phyloP scores from a whole-genome alignment of 1,140 invertebrate species.

The Hestina assimilis region DNA sequence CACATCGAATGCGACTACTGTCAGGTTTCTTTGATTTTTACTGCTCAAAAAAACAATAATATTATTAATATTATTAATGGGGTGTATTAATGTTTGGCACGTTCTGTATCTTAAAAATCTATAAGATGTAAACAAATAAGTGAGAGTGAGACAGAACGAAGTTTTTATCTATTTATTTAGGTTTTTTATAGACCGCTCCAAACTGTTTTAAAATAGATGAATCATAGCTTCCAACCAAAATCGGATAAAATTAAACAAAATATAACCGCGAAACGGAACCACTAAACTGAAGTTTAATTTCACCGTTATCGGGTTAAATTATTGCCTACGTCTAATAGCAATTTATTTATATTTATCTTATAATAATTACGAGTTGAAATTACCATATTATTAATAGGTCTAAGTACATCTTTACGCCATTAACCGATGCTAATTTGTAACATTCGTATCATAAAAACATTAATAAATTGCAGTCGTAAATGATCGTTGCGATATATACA shows the following conservation, averaged over 20 bases:
- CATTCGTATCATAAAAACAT: not conserved
- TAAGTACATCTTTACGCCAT: not conserved
- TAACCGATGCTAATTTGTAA: not conserved
- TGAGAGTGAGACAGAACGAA: too few relatives aligned
- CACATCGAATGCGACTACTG: too few relatives aligned
- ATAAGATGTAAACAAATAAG: too few relatives aligned
- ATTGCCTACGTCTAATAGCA: not conserved
- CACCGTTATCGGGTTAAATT: not conserved
- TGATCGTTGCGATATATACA: not conserved
- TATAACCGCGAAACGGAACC: not conserved
- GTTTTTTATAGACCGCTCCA: too few relatives aligned
- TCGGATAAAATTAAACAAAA: not conserved
- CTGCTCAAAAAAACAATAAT: too few relatives aligned
- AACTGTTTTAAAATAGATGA: too few relatives aligned
- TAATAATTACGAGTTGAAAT: slow-evolving; percentile 8
- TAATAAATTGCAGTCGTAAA: not conserved
- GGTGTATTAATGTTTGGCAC: too few relatives aligned
- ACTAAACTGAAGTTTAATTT: not conserved
- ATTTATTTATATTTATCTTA: not conserved
- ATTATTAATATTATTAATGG: too few relatives aligned
- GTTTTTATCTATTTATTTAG: too few relatives aligned
- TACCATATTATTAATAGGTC: not conserved
- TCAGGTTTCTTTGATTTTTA: too few relatives aligned
- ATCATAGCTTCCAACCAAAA: too few relatives aligned
- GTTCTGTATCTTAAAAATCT: too few relatives aligned